phyloP scores from a whole-genome alignment of 2,113 vertebrate genomes.

The Eira barbara region DNA sequence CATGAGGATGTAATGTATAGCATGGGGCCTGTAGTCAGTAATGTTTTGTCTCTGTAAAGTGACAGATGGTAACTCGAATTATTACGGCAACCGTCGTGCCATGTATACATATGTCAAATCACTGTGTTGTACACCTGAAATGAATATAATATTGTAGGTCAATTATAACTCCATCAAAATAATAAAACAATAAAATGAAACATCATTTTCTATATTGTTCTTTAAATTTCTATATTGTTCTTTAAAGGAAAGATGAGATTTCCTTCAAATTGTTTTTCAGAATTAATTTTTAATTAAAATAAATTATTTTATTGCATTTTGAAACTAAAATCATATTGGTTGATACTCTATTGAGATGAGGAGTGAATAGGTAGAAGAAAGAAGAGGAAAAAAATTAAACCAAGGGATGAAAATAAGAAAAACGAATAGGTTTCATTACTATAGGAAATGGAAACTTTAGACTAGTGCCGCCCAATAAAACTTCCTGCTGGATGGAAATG shows the following conservation, averaged over 20 bases:
- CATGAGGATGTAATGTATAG: neutral
- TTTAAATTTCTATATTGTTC: neutral
- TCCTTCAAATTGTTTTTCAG: neutral
- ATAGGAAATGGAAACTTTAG: neutral
- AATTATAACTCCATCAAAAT: neutral
- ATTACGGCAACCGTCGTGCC: neutral
- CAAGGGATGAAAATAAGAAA: neutral
- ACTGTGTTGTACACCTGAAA: neutral
- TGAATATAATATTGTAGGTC: neutral
- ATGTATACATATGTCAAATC: neutral
- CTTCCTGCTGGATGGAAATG: neutral
- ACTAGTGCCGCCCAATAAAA: neutral
- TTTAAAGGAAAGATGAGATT: neutral
- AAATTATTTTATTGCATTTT: neutral
- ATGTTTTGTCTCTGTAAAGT: neutral
- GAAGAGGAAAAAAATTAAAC: neutral
- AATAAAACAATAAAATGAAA: neutral
- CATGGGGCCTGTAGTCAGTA: neutral
- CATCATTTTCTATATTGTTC: neutral
- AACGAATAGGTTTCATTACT: neutral
- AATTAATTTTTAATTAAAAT: neutral
- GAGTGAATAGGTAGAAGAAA: neutral
- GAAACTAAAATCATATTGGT: neutral
- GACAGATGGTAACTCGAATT: neutral
- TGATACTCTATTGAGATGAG: neutral